A percentile compares a stretch with the other conserved stretches of the same genome.
Evolutionary conservation across 2,797 vertebrate genomes (phyloP).

Genomic region (Saxicola maurus): DNA sequence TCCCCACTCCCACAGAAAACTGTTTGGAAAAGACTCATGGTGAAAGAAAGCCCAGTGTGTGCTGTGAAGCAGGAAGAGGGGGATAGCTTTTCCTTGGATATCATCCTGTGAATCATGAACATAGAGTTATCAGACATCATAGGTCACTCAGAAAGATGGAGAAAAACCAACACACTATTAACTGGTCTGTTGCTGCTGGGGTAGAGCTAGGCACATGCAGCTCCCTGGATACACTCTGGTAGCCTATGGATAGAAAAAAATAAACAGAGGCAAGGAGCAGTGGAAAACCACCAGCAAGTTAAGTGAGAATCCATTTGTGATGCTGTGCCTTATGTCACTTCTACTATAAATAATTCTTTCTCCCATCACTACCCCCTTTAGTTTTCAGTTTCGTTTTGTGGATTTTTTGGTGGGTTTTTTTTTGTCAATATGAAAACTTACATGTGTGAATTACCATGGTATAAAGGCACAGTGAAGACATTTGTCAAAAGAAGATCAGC

Average conservation of each 20-base stretch:
- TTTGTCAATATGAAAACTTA: not conserved
- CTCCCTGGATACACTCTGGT: not conserved
- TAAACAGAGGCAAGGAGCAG: not conserved
- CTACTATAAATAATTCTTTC: not conserved
- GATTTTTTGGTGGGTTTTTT: not conserved
- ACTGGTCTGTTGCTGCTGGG: not conserved
- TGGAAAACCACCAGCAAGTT: not conserved
- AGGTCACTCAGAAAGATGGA: not conserved
- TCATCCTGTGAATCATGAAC: not conserved
- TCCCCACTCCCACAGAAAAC: not conserved
- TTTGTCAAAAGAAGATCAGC: not conserved
- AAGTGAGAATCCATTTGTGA: not conserved
- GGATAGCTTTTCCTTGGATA: not conserved
- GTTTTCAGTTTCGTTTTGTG: not conserved
- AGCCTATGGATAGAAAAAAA: not conserved
- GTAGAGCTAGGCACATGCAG: not conserved
- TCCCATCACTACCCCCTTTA: not conserved
- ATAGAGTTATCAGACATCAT: not conserved
- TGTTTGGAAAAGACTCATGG: not conserved
- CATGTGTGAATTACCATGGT: not conserved
- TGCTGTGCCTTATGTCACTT: not conserved
- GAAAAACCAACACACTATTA: not conserved
- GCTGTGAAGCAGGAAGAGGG: not conserved
- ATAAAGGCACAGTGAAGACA: not conserved
- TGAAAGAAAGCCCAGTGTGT: not conserved